Evolutionary conservation across 2,113 vertebrate species (phyloP).

Genomic region (Nothobranchius furzeri): DNA sequence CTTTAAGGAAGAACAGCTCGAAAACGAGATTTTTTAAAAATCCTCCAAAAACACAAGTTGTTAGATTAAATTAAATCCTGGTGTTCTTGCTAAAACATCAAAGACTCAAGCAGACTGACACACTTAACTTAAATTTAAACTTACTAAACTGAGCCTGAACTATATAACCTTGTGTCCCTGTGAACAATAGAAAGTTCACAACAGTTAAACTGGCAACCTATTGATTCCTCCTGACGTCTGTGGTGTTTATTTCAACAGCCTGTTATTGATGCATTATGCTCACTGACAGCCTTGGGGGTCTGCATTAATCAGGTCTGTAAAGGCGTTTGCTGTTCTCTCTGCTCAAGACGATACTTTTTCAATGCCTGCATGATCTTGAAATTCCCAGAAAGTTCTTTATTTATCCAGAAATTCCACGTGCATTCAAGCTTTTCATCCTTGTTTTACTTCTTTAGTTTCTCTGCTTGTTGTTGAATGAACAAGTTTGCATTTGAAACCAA

Average conservation of each 20-base stretch:
- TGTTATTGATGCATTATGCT: constrained; percentile 16
- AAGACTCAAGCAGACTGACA: not conserved
- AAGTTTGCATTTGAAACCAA: not conserved
- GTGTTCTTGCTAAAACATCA: not conserved
- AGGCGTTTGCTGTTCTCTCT: not conserved
- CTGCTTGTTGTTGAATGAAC: not conserved
- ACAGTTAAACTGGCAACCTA: not conserved
- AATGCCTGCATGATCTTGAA: constrained; percentile 2
- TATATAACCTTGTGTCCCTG: not conserved
- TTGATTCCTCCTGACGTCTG: not conserved
- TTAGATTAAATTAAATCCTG: not conserved
- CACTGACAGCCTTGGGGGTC: not conserved
- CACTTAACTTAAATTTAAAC: not conserved
- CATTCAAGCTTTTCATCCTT: not conserved
- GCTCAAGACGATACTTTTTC: constrained; percentile 14
- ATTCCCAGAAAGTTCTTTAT: not conserved
- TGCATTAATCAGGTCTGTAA: constrained; percentile 2
- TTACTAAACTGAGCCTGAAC: not conserved
- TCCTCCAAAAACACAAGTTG: no score
- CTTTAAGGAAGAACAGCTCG: no score
- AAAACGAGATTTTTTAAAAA: no score
- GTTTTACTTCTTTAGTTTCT: not conserved
- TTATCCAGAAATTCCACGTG: not conserved
- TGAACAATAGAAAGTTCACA: not conserved
- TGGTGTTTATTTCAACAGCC: constrained; percentile 13